phyloP scores from a whole-genome alignment of 2,888 invertebrate species.

The Cosmorhoe ocellata region DNA sequence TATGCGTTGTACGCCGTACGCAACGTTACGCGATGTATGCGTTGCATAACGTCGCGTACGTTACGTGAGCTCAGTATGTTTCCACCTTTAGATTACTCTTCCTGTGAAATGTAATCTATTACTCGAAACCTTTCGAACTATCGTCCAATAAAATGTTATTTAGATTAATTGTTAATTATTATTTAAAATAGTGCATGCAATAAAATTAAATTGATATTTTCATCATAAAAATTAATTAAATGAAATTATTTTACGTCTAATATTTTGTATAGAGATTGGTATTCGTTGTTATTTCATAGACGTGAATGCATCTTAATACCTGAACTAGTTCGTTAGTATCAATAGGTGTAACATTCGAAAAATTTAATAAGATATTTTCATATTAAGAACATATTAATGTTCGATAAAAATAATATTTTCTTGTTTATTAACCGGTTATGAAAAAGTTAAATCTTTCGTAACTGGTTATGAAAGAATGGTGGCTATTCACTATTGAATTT shows the following conservation, averaged over 20 bases:
- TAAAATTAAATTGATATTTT: conserved; percentile 77
- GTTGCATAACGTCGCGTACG: no score
- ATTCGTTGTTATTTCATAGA: conserved; percentile 54
- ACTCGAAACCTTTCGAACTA: conserved; percentile 37
- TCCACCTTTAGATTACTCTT: conserved; percentile 35
- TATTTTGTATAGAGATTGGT: conserved; percentile 60
- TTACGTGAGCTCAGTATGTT: no score
- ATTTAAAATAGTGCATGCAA: conserved; percentile 70
- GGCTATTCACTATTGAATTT: no score
- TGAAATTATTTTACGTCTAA: conserved; percentile 60
- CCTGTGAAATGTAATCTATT: conserved; percentile 41
- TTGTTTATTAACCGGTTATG: no score
- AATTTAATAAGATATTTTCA: no score
- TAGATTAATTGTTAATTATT: conserved; percentile 70
- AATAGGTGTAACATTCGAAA: background rate
- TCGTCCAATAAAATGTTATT: conserved; percentile 71
- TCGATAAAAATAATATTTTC: no score
- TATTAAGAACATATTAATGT: no score
- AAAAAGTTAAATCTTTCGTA: no score
- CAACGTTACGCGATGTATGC: no score
- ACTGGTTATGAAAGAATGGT: no score
- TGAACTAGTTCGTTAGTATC: background rate
- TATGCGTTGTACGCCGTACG: no score
- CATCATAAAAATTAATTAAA: conserved; percentile 47
- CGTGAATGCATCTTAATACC: conserved; percentile 19